These are phyloP conservation scores for Todiramphus saurophagus DNA, from an alignment of 2,113 vertebrate genomes.

Conservation along the genomic window DNA sequence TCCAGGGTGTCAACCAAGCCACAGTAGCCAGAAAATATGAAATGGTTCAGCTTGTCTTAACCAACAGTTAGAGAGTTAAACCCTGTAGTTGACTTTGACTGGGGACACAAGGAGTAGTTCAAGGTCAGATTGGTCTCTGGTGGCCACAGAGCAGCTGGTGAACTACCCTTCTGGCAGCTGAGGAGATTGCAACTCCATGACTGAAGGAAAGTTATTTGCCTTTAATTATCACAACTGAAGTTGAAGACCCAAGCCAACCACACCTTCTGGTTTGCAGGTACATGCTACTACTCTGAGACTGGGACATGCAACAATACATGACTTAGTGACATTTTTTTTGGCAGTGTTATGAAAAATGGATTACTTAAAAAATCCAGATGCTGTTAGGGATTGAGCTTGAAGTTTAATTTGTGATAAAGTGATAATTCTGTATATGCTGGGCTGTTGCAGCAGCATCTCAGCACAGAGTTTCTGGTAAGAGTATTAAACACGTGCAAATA, in stretches of 20 bases:
- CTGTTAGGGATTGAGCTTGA: background rate
- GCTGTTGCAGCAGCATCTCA: background rate
- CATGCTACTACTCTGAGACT: background rate
- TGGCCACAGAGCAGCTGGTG: background rate
- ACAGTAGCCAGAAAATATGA: background rate
- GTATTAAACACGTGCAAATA: background rate
- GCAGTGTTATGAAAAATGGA: background rate
- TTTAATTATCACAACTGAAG: background rate
- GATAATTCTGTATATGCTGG: background rate
- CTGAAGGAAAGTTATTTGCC: background rate
- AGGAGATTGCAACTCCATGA: background rate
- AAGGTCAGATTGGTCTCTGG: background rate
- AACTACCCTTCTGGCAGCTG: background rate
- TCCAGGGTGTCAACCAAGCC: background rate
- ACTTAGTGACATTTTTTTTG: background rate
- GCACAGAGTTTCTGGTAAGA: background rate
- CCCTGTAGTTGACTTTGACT: background rate
- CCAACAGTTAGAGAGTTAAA: background rate
- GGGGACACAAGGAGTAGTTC: background rate
- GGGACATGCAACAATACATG: rapidly evolving
- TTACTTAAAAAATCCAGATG: background rate
- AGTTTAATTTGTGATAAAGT: background rate
- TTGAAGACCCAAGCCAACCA: background rate
- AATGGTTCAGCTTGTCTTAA: background rate
- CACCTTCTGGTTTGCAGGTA: background rate